Evolutionary conservation across 2,113 vertebrate species (phyloP).

Genomic region (Pseudorasbora parva): DNA sequence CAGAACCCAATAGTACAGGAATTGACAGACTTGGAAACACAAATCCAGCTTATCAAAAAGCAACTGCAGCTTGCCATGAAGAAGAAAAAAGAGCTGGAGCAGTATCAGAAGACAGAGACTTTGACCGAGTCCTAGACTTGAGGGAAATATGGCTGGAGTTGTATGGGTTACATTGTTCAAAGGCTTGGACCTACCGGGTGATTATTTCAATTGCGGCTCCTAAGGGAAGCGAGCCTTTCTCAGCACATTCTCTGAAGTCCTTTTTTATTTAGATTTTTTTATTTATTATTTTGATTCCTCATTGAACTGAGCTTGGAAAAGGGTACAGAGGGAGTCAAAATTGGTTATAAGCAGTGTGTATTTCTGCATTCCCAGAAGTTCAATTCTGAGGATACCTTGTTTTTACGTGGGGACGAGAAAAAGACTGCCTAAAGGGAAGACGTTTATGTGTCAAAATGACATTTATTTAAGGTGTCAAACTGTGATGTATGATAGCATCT

Average conservation of each 20-base stretch:
- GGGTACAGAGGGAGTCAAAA: not conserved
- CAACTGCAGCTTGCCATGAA: constrained; percentile 92
- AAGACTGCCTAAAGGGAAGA: constrained; percentile 34
- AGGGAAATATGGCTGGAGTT: constrained; percentile 6
- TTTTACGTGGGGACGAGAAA: not conserved
- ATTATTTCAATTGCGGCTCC: constrained; percentile 43
- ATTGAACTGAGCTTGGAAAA: constrained; percentile 13
- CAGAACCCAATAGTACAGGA: constrained; percentile 86
- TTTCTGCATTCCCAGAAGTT: constrained; percentile 23
- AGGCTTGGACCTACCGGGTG: constrained; percentile 16
- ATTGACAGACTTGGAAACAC: constrained; percentile 89
- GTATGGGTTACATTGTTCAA: constrained; percentile 26
- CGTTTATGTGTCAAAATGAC: constrained; percentile 46
- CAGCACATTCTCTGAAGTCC: constrained; percentile 32
- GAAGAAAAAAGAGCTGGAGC: constrained; percentile 92
- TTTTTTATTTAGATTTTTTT: constrained; percentile 35
- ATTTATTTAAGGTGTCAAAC: constrained; percentile 54
- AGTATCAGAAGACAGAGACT: constrained; percentile 83
- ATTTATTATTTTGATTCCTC: not conserved
- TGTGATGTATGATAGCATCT: constrained; percentile 50
- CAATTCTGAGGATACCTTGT: constrained; percentile 27
- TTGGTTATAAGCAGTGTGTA: constrained; percentile 35
- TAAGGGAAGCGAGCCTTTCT: constrained; percentile 21
- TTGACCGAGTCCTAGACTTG: constrained; percentile 55
- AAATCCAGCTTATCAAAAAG: constrained; percentile 91